These are phyloP conservation scores for Meteorus sp. DNA, from an alignment of 1,140 invertebrate genomes.

Conservation along the genomic window DNA sequence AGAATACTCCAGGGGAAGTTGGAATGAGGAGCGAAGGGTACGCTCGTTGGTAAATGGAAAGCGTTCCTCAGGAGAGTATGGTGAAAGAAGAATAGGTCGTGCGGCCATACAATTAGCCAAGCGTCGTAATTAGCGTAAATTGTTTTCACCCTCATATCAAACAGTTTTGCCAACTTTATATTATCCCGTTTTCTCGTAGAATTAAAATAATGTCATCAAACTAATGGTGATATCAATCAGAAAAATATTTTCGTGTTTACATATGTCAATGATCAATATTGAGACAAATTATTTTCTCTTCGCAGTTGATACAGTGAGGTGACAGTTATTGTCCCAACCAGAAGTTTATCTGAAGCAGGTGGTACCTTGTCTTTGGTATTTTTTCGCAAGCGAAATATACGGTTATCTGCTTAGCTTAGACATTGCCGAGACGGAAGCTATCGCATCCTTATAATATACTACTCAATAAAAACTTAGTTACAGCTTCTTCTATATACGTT, in stretches of 20 bases:
- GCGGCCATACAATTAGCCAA: slow-evolving; percentile 52
- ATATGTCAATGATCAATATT: too few species aligned
- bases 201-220: too few species aligned
- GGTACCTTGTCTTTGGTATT: slow-evolving; percentile 35
- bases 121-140: slow-evolving; percentile 58
- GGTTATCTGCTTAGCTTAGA: slow-evolving; percentile 55
- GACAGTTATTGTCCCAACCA: neutral
- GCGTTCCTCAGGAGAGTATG: slow-evolving; percentile 25
- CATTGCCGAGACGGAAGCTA: slow-evolving; percentile 53
- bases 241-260: too few species aligned
- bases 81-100: slow-evolving; percentile 28
- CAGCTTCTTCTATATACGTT: slow-evolving; percentile 32
- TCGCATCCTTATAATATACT: slow-evolving; percentile 51
- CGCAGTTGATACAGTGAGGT: neutral
- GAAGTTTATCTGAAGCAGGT: slow-evolving; percentile 38
- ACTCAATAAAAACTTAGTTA: slow-evolving; percentile 58
- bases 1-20: slow-evolving; percentile 10
- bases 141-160: slow-evolving; percentile 44
- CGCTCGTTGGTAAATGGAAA: slow-evolving; percentile 5
- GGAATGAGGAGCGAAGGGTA: slow-evolving; percentile 11
- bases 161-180: neutral
- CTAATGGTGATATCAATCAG: too few species aligned
- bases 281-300: too few species aligned
- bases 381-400: slow-evolving; percentile 49
- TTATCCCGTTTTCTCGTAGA: neutral